Base-by-base conservation (phyloP, 2,888 invertebrate genomes). In the Oxycera nigricornis region DNA sequence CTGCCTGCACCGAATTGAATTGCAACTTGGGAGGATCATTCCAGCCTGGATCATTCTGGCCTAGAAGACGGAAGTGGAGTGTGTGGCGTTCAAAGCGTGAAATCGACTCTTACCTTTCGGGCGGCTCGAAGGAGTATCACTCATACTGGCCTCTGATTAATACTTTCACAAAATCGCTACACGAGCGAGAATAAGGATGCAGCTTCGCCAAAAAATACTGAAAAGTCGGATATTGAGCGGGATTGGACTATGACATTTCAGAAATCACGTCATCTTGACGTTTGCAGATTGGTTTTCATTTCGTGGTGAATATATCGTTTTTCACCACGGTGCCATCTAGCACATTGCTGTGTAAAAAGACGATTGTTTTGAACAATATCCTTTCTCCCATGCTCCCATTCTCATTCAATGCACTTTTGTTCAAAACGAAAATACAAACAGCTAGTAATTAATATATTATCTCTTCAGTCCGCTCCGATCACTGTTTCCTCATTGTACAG, bases 1-100 rank as follows among this genome's bases (percentile, higher is more conserved):
- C 78, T 1, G 78, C 73, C 24, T 77, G 80, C 7, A 80, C 78
- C 9, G 78, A 74, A 74, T 78, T 80, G 72, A 77, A 81, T 75
- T 79, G 76, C 4, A 84, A 65, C 73, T 82, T 81, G 17, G 84
- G 84, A 59, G 84, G 84, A 79, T 84, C 84, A 76, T 84, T 84
- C 84, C 84, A 84, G 28, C 84, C 84, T 20, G 84, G 84, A 30
- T 84, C 83, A 41, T 82, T 80, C 72, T 84, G 82, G 50, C 84
- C 84, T 84, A 74, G 0, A 26, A 31, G 35, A 17, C 26, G 14
- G 26, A 1, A 11, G 26, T n/a, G 28, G 24, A 55, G 4, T 28
- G 57, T 59, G 6, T 14, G 1, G 11, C n/a, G n/a, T n/a, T n/a
- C n/a, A n/a, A n/a, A n/a, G n/a, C n/a, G n/a, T n/a, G n/a, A n/a